phyloP scores from a whole-genome alignment of 1,140 invertebrate species.

The Brachionus paranguensis region DNA sequence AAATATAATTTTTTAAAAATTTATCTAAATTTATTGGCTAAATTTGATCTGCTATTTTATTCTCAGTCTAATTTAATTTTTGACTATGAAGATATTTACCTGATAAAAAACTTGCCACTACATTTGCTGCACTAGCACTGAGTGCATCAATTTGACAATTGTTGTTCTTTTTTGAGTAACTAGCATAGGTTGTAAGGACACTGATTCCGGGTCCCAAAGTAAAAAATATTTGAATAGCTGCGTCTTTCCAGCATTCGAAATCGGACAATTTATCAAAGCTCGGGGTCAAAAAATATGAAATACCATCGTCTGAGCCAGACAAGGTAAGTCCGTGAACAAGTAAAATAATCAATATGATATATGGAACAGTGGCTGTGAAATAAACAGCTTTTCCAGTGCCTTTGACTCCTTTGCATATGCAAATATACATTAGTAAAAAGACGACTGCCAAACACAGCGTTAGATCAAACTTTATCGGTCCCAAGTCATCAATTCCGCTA shows the following conservation, averaged over 20 bases:
- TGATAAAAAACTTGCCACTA: slow-evolving; percentile 12
- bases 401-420: slow-evolving; percentile 38
- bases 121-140: background rate
- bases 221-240: slow-evolving; percentile 95
- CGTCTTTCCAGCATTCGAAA: slow-evolving; percentile 83
- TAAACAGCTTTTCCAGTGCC: slow-evolving; percentile 50
- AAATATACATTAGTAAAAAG: slow-evolving; percentile 31
- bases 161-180: slow-evolving; percentile 20
- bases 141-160: slow-evolving; percentile 31
- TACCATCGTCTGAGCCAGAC: background rate
- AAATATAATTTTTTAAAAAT: no score
- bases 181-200: slow-evolving; percentile 19
- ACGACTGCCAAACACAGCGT: background rate
- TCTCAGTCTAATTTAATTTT: no score
- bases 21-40: no score
- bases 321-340: slow-evolving; percentile 14
- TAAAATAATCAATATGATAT: slow-evolving; percentile 30
- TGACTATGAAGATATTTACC: background rate
- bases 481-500: slow-evolving; percentile 14
- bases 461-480: slow-evolving; percentile 4
- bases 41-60: no score
- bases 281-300: slow-evolving; percentile 28
- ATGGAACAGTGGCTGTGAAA: slow-evolving; percentile 36
- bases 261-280: slow-evolving; percentile 31
- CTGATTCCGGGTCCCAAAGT: slow-evolving; percentile 93